phyloP scores from a whole-genome alignment of 2,113 vertebrate genomes.

The Trachemys scripta region DNA sequence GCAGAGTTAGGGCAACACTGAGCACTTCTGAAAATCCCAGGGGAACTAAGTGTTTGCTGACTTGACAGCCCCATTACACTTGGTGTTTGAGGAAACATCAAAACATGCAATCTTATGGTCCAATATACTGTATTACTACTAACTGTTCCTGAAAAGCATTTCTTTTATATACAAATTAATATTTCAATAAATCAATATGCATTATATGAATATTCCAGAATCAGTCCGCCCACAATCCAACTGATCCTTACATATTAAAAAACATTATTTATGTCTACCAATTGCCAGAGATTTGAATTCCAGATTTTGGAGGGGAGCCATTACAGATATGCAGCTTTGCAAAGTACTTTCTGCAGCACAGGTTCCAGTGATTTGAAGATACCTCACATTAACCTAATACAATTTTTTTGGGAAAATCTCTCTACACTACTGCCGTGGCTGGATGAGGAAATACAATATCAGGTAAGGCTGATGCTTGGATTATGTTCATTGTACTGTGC shows the following conservation, averaged over 20 bases:
- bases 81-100: not conserved
- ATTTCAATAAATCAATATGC: not conserved
- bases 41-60: not conserved
- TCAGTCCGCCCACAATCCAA: not conserved
- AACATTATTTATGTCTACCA: not conserved
- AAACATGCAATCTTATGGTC: not conserved
- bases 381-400: conserved; percentile 33
- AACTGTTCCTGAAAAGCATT: not conserved
- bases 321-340: conserved; percentile 35
- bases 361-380: conserved; percentile 11
- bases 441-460: not conserved
- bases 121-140: not conserved
- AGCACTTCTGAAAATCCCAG: not conserved
- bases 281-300: conserved; percentile 43
- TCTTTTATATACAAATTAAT: conserved; percentile 16
- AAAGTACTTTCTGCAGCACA: conserved; percentile 51
- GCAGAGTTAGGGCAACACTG: not conserved
- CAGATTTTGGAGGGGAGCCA: conserved; percentile 53
- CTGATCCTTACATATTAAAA: not conserved
- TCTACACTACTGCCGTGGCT: conserved; percentile 1
- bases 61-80: not conserved
- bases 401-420: conserved; percentile 37
- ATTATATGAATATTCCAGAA: not conserved
- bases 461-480: not conserved
- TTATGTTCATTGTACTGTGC: not conserved